Evolutionary conservation across 1,140 invertebrate species (phyloP), one percentile per base, ranked within the genome.

Genomic region (Lordiphosa clarofinis): DNA sequence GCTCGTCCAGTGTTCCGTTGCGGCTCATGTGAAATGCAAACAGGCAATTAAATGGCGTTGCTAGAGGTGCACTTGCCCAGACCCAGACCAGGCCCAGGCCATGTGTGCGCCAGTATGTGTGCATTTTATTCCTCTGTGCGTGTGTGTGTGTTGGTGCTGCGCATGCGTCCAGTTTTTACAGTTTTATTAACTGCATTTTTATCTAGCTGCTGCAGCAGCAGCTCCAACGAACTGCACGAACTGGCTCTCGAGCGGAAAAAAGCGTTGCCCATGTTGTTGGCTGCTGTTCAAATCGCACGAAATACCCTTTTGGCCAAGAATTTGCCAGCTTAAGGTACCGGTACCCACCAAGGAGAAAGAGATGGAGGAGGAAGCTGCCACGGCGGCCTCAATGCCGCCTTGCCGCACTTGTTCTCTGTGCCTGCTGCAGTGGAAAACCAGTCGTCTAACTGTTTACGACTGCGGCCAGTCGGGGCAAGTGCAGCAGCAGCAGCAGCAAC

Each of bases 151-250:
- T 38, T 35, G 40, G 36, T 64, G 68, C 58, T 79, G 74, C 73
- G 74, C 74, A 84, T 84, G 78, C 78, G 78, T 84, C 78, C 78
- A 84, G 78, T 84, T 84, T 84, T 84, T 84, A 84, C 78, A 84
- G 78, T 84, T 84, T 84, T 84, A 84, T 84, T 84, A 84, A 84
- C 78, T 84, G 78, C 78, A 84, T 84, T 84, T 84, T 78, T 84
- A 84, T 86, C 78, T 86, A 73, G 78, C 67, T 57, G 64, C 42
- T 48, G 31, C 66, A 68, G 61, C 68, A 48, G 43, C 56, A 47
- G 63, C 76, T 73, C 68, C 71, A 84, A 73, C 56, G 40, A 81
- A 65, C 78, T 82, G 78, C 78, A 86, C 78, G 79, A 84, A 84
- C 78, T 84, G 69, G 78, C 78, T 84, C 73, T 82, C 60, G 64